Evolutionary conservation across 1,140 invertebrate species (phyloP).

Genomic region (Mya arenaria): DNA sequence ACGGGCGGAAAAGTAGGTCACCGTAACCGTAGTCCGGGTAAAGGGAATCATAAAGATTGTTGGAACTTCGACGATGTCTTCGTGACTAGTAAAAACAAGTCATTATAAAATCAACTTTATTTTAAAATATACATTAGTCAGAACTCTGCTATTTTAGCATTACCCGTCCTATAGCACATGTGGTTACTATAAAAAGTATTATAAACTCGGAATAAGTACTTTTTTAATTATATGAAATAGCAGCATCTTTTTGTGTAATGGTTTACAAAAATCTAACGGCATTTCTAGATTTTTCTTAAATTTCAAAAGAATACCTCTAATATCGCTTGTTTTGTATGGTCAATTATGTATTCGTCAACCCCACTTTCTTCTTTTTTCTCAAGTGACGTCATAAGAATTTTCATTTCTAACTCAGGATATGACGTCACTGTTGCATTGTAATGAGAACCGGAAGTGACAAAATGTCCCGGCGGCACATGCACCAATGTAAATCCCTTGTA

Average conservation of each 20-base stretch:
- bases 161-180: background rate
- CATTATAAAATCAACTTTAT: background rate
- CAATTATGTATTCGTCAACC: background rate
- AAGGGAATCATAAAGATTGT: background rate
- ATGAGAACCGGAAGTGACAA: background rate
- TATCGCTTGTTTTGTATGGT: constrained; percentile 3
- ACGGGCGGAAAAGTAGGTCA: background rate
- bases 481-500: constrained; percentile 37
- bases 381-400: background rate
- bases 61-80: background rate
- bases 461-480: background rate
- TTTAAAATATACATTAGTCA: background rate
- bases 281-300: background rate
- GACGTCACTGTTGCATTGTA: constrained; percentile 35
- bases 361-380: background rate
- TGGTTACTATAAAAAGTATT: background rate
- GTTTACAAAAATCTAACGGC: background rate
- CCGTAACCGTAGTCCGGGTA: background rate
- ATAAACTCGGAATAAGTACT: background rate
- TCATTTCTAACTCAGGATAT: constrained; percentile 36
- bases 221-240: background rate
- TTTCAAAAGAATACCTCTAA: background rate
- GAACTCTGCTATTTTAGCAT: background rate
- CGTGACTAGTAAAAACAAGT: background rate
- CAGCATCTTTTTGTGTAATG: background rate